phyloP scores from a whole-genome alignment of 2,888 invertebrate species.

The Epinotia ramella region DNA sequence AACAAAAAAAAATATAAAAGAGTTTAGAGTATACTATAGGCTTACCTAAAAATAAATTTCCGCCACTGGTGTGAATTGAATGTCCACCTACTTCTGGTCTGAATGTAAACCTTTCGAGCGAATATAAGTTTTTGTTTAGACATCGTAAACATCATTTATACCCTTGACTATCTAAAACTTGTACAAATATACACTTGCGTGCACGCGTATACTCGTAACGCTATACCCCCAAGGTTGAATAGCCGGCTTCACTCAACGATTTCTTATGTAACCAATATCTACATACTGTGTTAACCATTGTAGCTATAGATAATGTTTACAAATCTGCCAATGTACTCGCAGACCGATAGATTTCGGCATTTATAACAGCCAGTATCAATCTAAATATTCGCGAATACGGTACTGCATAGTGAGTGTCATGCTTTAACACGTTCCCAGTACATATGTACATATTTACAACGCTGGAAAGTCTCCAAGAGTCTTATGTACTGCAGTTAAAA shows the following conservation, averaged over 20 bases:
- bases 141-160: conserved; percentile 17
- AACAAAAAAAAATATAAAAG: too few relatives aligned
- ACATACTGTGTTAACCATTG: not conserved
- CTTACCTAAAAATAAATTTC: too few relatives aligned
- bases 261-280: conserved; percentile 4
- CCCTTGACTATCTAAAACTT: conserved; percentile 6
- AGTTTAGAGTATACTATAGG: too few relatives aligned
- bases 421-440: not conserved
- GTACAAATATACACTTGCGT: not conserved
- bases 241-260: conserved; percentile 22
- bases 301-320: not conserved
- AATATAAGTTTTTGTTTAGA: not conserved
- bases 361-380: not conserved
- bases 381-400: not conserved
- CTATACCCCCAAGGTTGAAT: conserved; percentile 11
- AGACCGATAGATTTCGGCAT: not conserved
- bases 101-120: not conserved
- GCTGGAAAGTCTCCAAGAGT: not conserved
- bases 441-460: not conserved
- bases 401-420: not conserved
- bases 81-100: too few relatives aligned
- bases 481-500: not conserved
- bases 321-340: not conserved
- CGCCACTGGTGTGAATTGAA: too few relatives aligned
- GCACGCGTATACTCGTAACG: not conserved